These are phyloP conservation scores for Drosophila acutilabella DNA, from an alignment of 2,888 invertebrate genomes.

Conservation along the genomic window DNA sequence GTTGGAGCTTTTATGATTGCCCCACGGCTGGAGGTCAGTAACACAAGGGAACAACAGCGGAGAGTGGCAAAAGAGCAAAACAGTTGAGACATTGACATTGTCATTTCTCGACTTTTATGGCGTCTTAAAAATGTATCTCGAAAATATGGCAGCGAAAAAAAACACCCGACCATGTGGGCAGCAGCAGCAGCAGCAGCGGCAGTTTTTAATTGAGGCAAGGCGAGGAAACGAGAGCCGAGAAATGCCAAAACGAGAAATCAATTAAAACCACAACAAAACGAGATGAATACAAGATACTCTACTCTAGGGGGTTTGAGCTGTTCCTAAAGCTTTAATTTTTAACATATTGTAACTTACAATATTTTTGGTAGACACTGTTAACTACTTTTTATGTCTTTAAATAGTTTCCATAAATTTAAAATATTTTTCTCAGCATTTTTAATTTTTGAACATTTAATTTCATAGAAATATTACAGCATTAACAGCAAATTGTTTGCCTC, in stretches of 20 bases:
- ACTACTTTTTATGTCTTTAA: background rate
- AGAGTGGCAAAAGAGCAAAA: conserved; percentile 7
- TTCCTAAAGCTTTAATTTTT: no score
- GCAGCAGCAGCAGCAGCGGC: conserved; percentile 15
- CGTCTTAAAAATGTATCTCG: conserved; percentile 75
- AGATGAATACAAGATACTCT: conserved; percentile 12
- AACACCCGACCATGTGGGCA: conserved; percentile 51
- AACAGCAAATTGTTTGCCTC: no score
- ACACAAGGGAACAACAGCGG: conserved; percentile 51
- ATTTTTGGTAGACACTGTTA: no score
- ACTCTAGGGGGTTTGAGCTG: no score
- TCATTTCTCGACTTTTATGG: conserved; percentile 79
- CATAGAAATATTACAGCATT: no score
- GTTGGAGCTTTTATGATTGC: conserved; percentile 36
- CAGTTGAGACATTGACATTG: conserved; percentile 75
- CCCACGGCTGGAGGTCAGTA: conserved; percentile 70
- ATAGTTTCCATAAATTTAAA: no score
- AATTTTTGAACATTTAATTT: no score
- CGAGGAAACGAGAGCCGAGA: conserved; percentile 39
- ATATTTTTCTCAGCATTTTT: no score
- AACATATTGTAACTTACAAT: no score
- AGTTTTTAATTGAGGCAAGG: conserved; percentile 55
- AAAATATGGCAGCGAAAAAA: conserved; percentile 49
- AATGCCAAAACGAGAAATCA: conserved; percentile 33
- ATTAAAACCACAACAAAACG: background rate